Evolutionary conservation across 2,888 invertebrate species (phyloP).

Genomic region (Cheilosia vulpina): DNA sequence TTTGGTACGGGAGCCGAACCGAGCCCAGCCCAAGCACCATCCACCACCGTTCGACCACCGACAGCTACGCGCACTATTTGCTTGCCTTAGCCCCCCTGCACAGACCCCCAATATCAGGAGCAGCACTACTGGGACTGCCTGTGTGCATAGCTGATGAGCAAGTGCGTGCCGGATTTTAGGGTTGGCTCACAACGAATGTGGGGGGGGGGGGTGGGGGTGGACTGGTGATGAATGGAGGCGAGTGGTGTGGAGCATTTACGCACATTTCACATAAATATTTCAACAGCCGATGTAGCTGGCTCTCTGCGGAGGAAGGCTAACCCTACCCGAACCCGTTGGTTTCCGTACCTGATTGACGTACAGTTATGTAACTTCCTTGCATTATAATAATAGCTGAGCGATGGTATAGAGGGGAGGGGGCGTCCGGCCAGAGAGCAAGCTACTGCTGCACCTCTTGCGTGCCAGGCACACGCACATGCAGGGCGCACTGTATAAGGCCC

Average conservation of each 20-base stretch:
- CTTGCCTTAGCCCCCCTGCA: conserved; percentile 40
- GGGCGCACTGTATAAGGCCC: conserved; percentile 40
- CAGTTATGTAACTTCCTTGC: conserved; percentile 74
- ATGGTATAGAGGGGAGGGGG: conserved; percentile 24
- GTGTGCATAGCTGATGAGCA: conserved; percentile 72
- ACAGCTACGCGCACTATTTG: conserved; percentile 67
- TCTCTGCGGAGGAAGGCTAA: conserved; percentile 11
- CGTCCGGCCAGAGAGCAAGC: conserved; percentile 39
- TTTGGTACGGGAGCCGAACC: conserved; percentile 27
- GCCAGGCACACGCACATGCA: conserved; percentile 59
- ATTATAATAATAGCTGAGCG: conserved; percentile 65
- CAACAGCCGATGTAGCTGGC: conserved; percentile 48
- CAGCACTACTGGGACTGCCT: conserved; percentile 52
- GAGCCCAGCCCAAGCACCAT: conserved; percentile 9
- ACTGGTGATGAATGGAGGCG: conserved; percentile 33
- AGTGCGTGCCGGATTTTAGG: conserved; percentile 74
- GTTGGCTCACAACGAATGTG: conserved; percentile 41
- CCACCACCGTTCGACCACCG: conserved; percentile 31
- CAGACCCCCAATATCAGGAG: conserved; percentile 37
- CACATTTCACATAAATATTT: conserved; percentile 74
- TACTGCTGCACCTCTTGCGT: conserved; percentile 61
- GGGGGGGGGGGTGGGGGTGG: neutral
- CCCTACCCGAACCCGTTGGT: conserved; percentile 54
- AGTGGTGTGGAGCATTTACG: conserved; percentile 63
- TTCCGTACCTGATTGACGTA: conserved; percentile 75